Evolutionary conservation across 2,888 invertebrate genomes (phyloP), one percentile per base, ranked within the genome.

Genomic region (Xestia sexstrigata): DNA sequence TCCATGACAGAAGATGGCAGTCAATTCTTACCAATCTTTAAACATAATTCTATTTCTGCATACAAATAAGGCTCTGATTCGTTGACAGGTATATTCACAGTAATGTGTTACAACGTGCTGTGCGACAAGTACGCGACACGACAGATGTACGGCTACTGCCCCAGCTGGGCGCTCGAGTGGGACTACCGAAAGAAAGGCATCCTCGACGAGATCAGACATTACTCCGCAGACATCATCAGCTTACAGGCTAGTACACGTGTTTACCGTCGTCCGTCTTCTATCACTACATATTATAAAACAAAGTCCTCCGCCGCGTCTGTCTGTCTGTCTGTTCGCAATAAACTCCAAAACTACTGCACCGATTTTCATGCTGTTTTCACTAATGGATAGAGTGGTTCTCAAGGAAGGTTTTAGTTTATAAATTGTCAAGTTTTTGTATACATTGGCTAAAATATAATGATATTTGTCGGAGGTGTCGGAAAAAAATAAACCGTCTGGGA

Each of bases 61-160:
- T 20, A 60, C 30, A 60, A 20, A 60, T 60, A 60, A 60, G 6
- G 81, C 73, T 66, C 20, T 67, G 23, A 60, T 62, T 76, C 2
- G 7, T 62, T 78, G 76, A 60, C 97, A 98, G 98, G 99, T 97
- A 98, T 99, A 95, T 99, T 99, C 97, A 99, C 99, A 88, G 99
- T 99, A 91, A 99, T 99, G 99, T 99, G 99, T 96, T 99, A 99
- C 97, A 99, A 99, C 97, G 99, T 99, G 88, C 97, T 99, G 89
- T 99, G 99, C 97, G 99, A 99, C 97, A 99, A 99, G 97, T 99
- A 99, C 94, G 99, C 99, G 84, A 99, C 99, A 74, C 97, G 99
- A 91, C 99, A 99, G 96, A 99, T 99, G 98, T 99, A 99, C 97
- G 99, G 99, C 90, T 99, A 99, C 97, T 99, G 99, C 95, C 99